Base-by-base conservation (phyloP, 2,797 vertebrate genomes). In the Lophotriccus pileatus region DNA sequence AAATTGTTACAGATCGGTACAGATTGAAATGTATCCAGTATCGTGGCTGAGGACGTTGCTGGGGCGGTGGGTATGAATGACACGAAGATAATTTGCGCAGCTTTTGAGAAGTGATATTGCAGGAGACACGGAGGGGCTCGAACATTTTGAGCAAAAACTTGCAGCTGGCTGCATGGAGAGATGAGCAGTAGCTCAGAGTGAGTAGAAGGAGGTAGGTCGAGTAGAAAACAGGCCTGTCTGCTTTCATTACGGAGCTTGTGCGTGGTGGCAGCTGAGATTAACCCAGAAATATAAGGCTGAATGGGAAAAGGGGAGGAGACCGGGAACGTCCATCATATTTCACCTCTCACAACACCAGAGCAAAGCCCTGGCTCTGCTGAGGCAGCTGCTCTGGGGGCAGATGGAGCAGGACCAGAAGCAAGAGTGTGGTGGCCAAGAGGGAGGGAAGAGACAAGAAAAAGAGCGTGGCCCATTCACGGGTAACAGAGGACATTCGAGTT, bases 161-260 rank as follows among this genome's bases (percentile, higher is more conserved):
- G 1, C 0, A 32, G 22, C 32, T 66, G 72, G 49, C 28, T 79
- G 63, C 39, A 32, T 0, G n/a, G 49, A 52, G 56, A 66, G 46
- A 73, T 5, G 52, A 83, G 53, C 78, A 69, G 27, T 22, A 25
- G 68, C 32, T 67, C 53, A n/a, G 58, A 24, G 41, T 34, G 81
- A 50, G 46, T 69, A 27, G 6, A 27, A 87, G 89, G 78, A 94
- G 78, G 49, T 14, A 68, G 76, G 68, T 72, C 1, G 28, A 90
- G 88, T 74, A 93, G 85, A 86, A 85, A 95, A 91, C 72, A 49
- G 69, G 16, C 76, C 74, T 91, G 92, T 91, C 89, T 4, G 12
- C 74, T 93, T 93, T 76, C 82, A 74, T 85, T 70, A 77, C 1
- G 0, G 82, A 66, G 73, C 52, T 39, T 32, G 55, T 34, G 17